Conservation (phyloP, 2,888 invertebrate species). For the Germaria angustata region DNA sequence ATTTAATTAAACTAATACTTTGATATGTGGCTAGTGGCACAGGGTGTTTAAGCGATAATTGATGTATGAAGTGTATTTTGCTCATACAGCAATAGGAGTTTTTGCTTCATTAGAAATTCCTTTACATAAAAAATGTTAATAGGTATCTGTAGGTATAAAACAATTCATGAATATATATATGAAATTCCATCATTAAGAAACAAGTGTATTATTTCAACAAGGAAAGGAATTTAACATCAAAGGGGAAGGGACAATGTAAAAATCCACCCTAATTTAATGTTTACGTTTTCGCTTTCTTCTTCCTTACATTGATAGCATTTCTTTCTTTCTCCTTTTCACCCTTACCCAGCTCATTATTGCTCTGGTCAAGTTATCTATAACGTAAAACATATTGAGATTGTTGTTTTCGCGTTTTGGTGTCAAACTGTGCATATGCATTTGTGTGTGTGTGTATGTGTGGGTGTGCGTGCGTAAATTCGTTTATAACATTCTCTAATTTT, state of each 20-base stretch:
- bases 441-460: background rate
- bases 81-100: background rate
- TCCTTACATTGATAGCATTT: slow-evolving; percentile 18
- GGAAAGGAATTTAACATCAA: background rate
- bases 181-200: slow-evolving; percentile 24
- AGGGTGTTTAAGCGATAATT: slow-evolving; percentile 34
- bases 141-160: background rate
- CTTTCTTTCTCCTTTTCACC: slow-evolving; percentile 2
- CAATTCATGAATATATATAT: background rate
- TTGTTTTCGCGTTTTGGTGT: background rate
- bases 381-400: slow-evolving; percentile 19
- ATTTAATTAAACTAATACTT: background rate
- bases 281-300: slow-evolving; percentile 22
- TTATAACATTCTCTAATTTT: slow-evolving; percentile 18
- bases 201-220: slow-evolving; percentile 41
- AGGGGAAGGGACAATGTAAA: background rate
- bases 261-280: slow-evolving; percentile 37
- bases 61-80: background rate
- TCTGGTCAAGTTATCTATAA: slow-evolving; percentile 48
- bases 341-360: background rate
- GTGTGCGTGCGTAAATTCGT: slow-evolving; percentile 31
- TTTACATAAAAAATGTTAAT: background rate
- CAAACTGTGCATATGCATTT: background rate
- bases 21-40: slow-evolving; percentile 20
- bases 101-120: slow-evolving; percentile 9